Evolutionary conservation across 30 jellyfish, hydroid and myxozoan genomes (phyloP).

Genomic region (Chironex yamaguchii): DNA sequence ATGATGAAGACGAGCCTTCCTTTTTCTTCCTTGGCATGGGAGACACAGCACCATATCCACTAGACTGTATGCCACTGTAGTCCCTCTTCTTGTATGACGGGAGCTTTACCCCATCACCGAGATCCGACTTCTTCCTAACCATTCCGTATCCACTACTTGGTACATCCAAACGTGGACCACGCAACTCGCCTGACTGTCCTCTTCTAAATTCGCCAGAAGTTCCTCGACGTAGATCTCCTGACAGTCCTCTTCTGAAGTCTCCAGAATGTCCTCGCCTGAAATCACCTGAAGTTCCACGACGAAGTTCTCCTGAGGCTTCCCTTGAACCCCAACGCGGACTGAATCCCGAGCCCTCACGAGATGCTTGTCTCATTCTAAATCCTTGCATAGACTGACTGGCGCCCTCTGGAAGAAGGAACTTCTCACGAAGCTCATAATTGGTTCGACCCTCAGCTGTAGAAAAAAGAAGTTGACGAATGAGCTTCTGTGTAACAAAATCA

Average conservation of each 20-base stretch:
- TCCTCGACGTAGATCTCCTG: neutral
- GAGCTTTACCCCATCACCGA: constrained; percentile 78
- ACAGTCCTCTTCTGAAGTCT: neutral
- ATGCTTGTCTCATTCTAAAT: constrained; percentile 57
- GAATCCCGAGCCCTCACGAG: constrained; percentile 86
- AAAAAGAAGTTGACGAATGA: neutral
- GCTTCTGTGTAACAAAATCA: no score
- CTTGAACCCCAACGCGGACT: constrained; percentile 73
- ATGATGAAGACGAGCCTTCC: constrained; percentile 52
- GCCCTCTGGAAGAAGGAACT: constrained; percentile 81
- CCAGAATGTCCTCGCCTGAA: no score
- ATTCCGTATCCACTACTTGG: neutral
- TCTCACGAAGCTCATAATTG: constrained; percentile 86
- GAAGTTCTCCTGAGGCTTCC: constrained; percentile 79
- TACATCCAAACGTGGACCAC: neutral
- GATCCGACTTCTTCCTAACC: constrained; percentile 81
- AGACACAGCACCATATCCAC: constrained; percentile 87
- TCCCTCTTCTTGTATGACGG: constrained; percentile 60
- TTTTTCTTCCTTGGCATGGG: constrained; percentile 61
- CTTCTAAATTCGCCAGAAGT: neutral
- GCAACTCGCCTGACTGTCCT: neutral
- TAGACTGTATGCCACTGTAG: constrained; percentile 70
- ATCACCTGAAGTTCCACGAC: constrained; percentile 63
- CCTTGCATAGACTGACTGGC: constrained; percentile 81
- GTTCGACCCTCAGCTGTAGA: constrained; percentile 89